A percentile compares a stretch with the other conserved stretches of the same genome.
These are phyloP conservation scores for Phallusia fumigata DNA, from an alignment of 23 tunicate genomes.

Conservation along the genomic window DNA sequence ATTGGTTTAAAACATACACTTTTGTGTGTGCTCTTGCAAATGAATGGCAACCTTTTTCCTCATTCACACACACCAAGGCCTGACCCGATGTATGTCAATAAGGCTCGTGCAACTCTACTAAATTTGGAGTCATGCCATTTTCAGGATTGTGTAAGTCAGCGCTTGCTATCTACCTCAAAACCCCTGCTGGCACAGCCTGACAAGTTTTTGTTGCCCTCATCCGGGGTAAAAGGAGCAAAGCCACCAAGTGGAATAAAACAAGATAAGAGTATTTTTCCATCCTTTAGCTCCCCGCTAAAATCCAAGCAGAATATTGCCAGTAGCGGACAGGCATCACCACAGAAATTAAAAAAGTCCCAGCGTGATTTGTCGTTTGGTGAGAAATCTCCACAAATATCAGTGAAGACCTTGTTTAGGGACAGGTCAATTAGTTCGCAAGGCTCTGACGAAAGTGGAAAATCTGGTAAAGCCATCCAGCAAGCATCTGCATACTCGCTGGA, in stretches of 20 bases:
- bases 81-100: slow-evolving; percentile 41
- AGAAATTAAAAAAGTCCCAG: neutral
- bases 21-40: slow-evolving; percentile 41
- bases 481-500: slow-evolving; percentile 18
- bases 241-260: slow-evolving; percentile 36
- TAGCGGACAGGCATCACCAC: slow-evolving; percentile 29
- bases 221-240: slow-evolving; percentile 15
- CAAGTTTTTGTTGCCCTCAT: slow-evolving; percentile 21
- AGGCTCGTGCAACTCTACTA: slow-evolving; percentile 45
- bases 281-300: slow-evolving; percentile 45
- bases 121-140: slow-evolving; percentile 39
- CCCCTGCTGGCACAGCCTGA: slow-evolving; percentile 14
- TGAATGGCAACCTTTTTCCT: slow-evolving; percentile 58
- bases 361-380: neutral
- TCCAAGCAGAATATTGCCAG: slow-evolving; percentile 16
- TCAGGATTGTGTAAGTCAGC: slow-evolving; percentile 4
- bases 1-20: slow-evolving; percentile 55
- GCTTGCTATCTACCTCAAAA: slow-evolving; percentile 16
- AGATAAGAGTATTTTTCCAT: slow-evolving; percentile 22
- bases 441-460: slow-evolving; percentile 20
- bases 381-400: neutral
- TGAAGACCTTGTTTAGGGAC: slow-evolving; percentile 51
- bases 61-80: slow-evolving; percentile 65
- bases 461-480: slow-evolving; percentile 12
- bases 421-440: slow-evolving; percentile 56